Base-by-base conservation (phyloP, 2,797 vertebrate genomes). In the Poecilia picta region DNA sequence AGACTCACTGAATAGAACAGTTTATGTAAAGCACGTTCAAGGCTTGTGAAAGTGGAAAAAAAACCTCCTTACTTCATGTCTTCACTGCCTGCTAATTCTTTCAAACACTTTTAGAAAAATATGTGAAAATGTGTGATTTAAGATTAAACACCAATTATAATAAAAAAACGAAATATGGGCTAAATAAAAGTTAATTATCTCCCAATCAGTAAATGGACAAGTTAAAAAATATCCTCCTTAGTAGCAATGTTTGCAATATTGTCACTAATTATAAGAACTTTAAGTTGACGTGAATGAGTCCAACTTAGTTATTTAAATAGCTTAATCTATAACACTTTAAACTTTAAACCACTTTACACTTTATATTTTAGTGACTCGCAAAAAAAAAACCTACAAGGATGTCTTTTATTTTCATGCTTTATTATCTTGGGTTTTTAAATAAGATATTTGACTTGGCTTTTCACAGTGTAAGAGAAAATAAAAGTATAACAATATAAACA, bases 191-290 rank as follows among this genome's bases (percentile, higher is more conserved):
- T 85, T 71, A 88, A 75, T 83, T 70, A 70, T 85, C 88, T 23
- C 76, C 84, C 88, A 91, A 93, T 95, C 90, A 91, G 89, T 90
- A 92, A 94, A 95, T 93, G 88, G 73, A 77, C 51, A 39, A 77
- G 83, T 89, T 89, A 93, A 91, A 93, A 53, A 94, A 93, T 89
- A 91, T 72, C 80, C 83, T 82, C 81, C 79, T 85, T 81, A 59
- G 78, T 33, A 76, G 78, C 53, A 74, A 86, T 85, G 88, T 86
- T 92, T 88, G 92, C 92, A 92, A 89, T 93, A 93, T 94, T 93
- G 77, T 75, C 83, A 43, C 89, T 95, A 94, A 95, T 94, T 92
- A 89, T 80, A 91, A 94, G 92, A 92, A 91, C 93, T 94, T 94
- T 81, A 89, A 94, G 87, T 80, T 80, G 83, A 77, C 62, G 68